Conservation (phyloP, 1,140 invertebrate species). For the Penaeus vannamei region DNA sequence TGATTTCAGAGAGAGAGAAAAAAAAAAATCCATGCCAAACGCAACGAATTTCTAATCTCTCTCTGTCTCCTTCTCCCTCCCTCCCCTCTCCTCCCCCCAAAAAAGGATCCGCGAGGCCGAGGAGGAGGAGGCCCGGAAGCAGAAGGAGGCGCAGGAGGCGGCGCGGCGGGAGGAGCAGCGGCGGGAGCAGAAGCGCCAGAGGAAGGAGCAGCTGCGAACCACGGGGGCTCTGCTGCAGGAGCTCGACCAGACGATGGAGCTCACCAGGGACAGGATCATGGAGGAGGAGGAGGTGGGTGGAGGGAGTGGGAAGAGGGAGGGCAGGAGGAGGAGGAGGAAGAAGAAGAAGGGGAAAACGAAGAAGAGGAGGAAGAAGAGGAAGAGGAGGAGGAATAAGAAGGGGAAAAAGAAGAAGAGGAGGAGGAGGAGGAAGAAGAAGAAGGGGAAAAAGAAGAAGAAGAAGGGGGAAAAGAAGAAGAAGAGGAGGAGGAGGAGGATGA, state of each 20-base stretch:
- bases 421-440: background rate
- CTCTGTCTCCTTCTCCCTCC: background rate
- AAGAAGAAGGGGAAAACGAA: no score
- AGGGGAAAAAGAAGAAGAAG: background rate
- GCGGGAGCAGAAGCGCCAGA: slow-evolving; percentile 51
- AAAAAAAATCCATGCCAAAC: no score
- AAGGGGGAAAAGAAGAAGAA: background rate
- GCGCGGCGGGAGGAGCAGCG: slow-evolving; percentile 20
- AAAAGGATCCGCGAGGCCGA: slow-evolving; percentile 53
- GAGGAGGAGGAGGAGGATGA: no score
- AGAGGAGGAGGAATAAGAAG: background rate
- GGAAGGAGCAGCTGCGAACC: slow-evolving; percentile 52
- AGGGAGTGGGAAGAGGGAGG: background rate
- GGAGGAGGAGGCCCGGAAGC: slow-evolving; percentile 48
- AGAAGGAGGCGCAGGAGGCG: slow-evolving; percentile 50
- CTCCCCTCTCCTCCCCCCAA: no score
- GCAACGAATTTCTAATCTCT: no score
- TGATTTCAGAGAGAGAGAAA: no score
- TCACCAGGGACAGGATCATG: slow-evolving; percentile 44
- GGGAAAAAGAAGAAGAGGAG: no score
- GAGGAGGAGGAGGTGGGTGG: slow-evolving; percentile 60
- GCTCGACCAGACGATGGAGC: slow-evolving; percentile 52
- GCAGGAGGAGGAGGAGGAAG: background rate
- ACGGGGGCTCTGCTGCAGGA: slow-evolving; percentile 9
- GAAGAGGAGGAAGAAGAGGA: background rate